Evolutionary conservation across 2,888 invertebrate species (phyloP).

Genomic region (Odontocerum albicorne): DNA sequence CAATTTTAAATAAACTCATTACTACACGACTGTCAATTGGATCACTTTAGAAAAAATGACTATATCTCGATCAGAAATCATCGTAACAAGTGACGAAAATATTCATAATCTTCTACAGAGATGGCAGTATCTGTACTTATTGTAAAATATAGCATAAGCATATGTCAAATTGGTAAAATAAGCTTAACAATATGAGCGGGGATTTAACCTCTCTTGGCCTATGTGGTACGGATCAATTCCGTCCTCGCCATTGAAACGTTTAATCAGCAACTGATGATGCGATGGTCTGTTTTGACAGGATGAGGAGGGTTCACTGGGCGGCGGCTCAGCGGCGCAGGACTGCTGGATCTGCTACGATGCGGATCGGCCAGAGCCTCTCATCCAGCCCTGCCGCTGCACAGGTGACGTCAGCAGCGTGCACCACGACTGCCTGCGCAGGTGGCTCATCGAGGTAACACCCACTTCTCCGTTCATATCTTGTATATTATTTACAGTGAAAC

Average conservation of each 20-base stretch:
- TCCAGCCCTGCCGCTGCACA: constrained; percentile 87
- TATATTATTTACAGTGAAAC: not conserved
- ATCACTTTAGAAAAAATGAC: too few relatives aligned
- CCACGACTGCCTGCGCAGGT: constrained; percentile 85
- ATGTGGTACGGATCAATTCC: too few relatives aligned
- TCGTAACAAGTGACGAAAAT: too few relatives aligned
- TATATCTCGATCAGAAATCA: not conserved
- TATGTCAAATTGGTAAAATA: too few relatives aligned
- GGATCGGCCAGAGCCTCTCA: constrained; percentile 78
- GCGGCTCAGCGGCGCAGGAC: constrained; percentile 52
- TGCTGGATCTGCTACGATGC: constrained; percentile 95
- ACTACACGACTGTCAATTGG: too few relatives aligned
- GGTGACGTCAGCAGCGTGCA: constrained; percentile 93
- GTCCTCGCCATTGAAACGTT: too few relatives aligned
- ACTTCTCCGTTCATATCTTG: not conserved
- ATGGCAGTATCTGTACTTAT: too few relatives aligned
- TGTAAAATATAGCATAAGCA: too few relatives aligned
- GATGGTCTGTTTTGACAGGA: constrained; percentile 17
- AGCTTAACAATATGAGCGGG: too few relatives aligned
- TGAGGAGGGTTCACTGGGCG: constrained; percentile 29
- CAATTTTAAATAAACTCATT: too few relatives aligned
- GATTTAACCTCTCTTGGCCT: not conserved
- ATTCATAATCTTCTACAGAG: too few relatives aligned
- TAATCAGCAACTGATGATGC: too few relatives aligned
- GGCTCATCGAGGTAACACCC: constrained; percentile 78